Conservation (phyloP, 2,888 invertebrate species). For the Nymphalis urticae region DNA sequence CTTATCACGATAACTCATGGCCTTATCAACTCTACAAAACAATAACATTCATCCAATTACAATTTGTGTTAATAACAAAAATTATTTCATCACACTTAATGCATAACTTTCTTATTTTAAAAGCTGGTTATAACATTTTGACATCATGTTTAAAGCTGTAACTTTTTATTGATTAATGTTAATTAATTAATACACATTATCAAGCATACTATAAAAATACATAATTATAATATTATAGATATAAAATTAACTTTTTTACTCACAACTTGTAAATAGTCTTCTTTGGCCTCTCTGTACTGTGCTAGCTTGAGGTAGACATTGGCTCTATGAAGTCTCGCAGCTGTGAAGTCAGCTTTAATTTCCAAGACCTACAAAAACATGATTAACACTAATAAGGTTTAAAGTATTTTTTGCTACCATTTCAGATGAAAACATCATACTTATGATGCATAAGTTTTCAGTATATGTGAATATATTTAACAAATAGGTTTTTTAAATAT, state of each 20-base stretch:
- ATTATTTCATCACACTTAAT: constrained; percentile 11
- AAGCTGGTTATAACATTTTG: no score
- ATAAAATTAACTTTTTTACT: constrained; percentile 62
- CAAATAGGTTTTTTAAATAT: no score
- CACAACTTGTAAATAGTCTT: constrained; percentile 93
- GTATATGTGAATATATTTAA: no score
- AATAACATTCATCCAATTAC: constrained; percentile 7
- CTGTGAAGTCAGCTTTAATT: constrained; percentile 96
- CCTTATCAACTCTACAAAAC: constrained; percentile 15
- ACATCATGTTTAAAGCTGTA: no score
- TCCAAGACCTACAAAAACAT: constrained; percentile 85
- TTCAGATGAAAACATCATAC: background rate
- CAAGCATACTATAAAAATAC: no score
- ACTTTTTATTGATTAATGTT: no score
- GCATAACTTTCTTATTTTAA: background rate
- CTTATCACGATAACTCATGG: background rate
- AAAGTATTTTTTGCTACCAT: no score
- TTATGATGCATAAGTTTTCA: no score
- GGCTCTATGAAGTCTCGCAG: constrained; percentile 92
- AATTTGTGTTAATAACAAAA: background rate
- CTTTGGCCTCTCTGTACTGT: constrained; percentile 89
- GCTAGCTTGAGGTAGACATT: constrained; percentile 95
- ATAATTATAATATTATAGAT: no score
- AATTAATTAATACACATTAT: no score
- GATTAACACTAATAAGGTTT: background rate